These are phyloP conservation scores for Psix sp. DNA, from an alignment of 1,140 invertebrate genomes.

Conservation along the genomic window DNA sequence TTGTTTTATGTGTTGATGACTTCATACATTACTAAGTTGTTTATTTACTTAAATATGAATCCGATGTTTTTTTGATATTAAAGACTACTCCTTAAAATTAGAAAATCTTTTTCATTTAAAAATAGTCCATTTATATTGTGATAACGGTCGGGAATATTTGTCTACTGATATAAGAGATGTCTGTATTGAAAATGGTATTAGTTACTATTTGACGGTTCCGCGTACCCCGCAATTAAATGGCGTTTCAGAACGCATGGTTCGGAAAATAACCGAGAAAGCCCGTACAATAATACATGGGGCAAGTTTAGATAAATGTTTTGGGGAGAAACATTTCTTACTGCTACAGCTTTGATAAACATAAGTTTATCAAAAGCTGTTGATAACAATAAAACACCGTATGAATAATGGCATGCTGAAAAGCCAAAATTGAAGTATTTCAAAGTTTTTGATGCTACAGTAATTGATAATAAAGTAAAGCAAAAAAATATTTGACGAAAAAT, in stretches of 20 bases:
- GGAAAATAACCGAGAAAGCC: constrained; percentile 18
- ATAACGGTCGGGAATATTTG: constrained; percentile 50
- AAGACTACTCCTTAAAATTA: not conserved
- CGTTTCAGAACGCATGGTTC: constrained; percentile 14
- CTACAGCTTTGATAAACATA: constrained; percentile 10
- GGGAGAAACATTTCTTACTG: constrained; percentile 70
- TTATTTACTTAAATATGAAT: not conserved
- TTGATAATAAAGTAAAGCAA: constrained; percentile 41
- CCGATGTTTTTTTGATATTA: not conserved
- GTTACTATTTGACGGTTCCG: constrained; percentile 72
- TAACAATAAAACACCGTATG: not conserved
- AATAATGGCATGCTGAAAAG: not conserved
- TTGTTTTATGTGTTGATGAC: not conserved
- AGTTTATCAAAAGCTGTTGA: not conserved
- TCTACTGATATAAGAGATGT: constrained; percentile 69
- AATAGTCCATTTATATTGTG: constrained; percentile 10
- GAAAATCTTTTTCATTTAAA: constrained; percentile 3
- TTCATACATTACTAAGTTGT: constrained; percentile 5
- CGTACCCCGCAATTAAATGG: constrained; percentile 66
- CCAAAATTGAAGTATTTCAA: not conserved
- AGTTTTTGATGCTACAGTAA: not conserved
- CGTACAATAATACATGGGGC: constrained; percentile 35
- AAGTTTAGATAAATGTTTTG: constrained; percentile 64
- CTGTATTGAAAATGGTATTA: constrained; percentile 73
- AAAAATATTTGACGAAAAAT: constrained; percentile 71